Percentiles rank a stretch among this genome's conserved stretches.
Evolutionary conservation across 1,140 invertebrate genomes (phyloP).

Genomic region (Ips nitidus): DNA sequence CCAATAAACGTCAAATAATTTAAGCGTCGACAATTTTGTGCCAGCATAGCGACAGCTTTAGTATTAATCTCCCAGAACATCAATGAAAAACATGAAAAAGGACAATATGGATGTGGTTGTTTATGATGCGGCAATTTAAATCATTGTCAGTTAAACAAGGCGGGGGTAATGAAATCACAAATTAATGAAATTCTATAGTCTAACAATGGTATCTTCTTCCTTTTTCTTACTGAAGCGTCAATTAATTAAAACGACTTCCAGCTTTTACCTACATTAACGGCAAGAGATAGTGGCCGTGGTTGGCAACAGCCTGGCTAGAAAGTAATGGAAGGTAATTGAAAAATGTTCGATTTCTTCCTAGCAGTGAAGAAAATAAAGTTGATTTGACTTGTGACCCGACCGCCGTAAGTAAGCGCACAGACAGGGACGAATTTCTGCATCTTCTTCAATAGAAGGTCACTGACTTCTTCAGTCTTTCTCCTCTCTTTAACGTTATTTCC

Average conservation of each 20-base stretch:
- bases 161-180: too few species aligned
- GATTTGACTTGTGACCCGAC: constrained; percentile 35
- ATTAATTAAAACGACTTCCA: neutral
- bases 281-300: neutral
- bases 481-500: constrained; percentile 29
- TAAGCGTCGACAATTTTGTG: too few species aligned
- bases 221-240: too few species aligned
- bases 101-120: neutral
- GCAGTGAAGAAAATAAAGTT: constrained; percentile 27
- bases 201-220: too few species aligned
- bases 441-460: constrained; percentile 34
- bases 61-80: neutral
- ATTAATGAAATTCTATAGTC: too few species aligned
- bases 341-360: constrained; percentile 31
- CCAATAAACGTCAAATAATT: too few species aligned
- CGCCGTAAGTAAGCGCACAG: constrained; percentile 27
- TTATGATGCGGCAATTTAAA: neutral
- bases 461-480: constrained; percentile 31
- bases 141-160: neutral
- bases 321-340: constrained; percentile 22
- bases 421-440: constrained; percentile 35
- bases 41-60: neutral
- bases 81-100: neutral
- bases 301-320: constrained; percentile 13
- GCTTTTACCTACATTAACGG: constrained; percentile 2